These are phyloP conservation scores for Eristalinus aeneus DNA, from an alignment of 2,888 invertebrate genomes.

Conservation along the genomic window DNA sequence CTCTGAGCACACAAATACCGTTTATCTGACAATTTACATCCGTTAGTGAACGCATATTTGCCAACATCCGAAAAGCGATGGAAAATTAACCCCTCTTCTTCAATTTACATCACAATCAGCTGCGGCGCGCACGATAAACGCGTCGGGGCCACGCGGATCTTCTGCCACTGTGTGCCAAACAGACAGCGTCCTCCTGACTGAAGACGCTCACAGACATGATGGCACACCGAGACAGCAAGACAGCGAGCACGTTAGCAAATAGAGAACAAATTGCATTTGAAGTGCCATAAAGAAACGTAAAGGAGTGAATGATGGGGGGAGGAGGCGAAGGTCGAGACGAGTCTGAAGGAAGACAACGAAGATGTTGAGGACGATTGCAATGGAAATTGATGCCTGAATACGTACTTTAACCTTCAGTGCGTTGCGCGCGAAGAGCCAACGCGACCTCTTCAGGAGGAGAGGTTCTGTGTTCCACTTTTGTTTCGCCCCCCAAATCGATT, in stretches of 20 bases:
- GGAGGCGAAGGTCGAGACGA: background rate
- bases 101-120: slow-evolving; percentile 61
- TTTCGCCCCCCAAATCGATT: slow-evolving; percentile 44
- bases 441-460: slow-evolving; percentile 12
- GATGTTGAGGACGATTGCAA: slow-evolving; percentile 40
- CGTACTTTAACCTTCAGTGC: slow-evolving; percentile 10
- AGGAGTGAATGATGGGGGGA: slow-evolving; percentile 46
- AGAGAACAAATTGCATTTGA: slow-evolving; percentile 64
- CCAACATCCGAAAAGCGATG: slow-evolving; percentile 30
- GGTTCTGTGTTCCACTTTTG: slow-evolving; percentile 15
- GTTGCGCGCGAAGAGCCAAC: background rate
- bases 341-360: background rate
- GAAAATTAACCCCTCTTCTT: slow-evolving; percentile 50
- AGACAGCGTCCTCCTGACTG: too few species aligned
- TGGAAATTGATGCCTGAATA: slow-evolving; percentile 39
- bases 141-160: background rate
- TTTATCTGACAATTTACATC: slow-evolving; percentile 64
- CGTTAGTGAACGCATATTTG: slow-evolving; percentile 60
- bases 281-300: slow-evolving; percentile 54
- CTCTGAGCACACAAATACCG: slow-evolving; percentile 41
- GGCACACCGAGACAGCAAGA: background rate
- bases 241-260: slow-evolving; percentile 43
- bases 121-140: background rate
- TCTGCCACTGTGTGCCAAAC: background rate
- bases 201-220: background rate